Evolutionary conservation across 2,888 invertebrate genomes (phyloP).

Genomic region (Sabatieria punctata): DNA sequence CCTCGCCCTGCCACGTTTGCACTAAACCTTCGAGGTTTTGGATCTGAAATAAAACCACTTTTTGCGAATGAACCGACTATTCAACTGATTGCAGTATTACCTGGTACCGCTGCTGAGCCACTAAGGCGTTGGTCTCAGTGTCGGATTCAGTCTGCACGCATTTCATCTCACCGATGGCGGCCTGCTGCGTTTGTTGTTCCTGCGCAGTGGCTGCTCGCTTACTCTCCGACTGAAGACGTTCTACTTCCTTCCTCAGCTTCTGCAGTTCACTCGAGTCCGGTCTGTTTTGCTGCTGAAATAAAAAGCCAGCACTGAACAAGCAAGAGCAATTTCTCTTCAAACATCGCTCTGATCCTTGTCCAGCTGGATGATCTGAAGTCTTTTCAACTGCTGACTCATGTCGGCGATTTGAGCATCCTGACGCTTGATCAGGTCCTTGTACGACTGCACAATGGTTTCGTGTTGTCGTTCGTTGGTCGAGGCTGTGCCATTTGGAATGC

Average conservation of each 20-base stretch:
- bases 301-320: background rate
- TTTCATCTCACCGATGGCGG: slow-evolving; percentile 6
- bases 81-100: background rate
- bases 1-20: slow-evolving; percentile 24
- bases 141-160: background rate
- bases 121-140: background rate
- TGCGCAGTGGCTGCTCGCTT: too few relatives aligned
- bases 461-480: slow-evolving; percentile 29
- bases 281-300: slow-evolving; percentile 3
- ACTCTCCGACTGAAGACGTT: too few relatives aligned
- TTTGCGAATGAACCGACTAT: slow-evolving; percentile 4
- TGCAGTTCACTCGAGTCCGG: slow-evolving; percentile 5
- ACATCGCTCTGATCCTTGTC: slow-evolving; percentile 34
- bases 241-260: too few relatives aligned
- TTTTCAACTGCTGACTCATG: slow-evolving; percentile 19
- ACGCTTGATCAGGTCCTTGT: slow-evolving; percentile 73
- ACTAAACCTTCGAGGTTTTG: slow-evolving; percentile 11
- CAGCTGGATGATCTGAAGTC: slow-evolving; percentile 50
- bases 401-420: slow-evolving; percentile 43
- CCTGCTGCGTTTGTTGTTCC: too few relatives aligned
- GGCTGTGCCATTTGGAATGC: slow-evolving; percentile 30
- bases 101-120: background rate
- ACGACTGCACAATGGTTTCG: slow-evolving; percentile 48
- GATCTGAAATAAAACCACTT: slow-evolving; percentile 5
- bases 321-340: background rate